Conservation (phyloP, 2,888 invertebrate genomes). For the Boloria euphrosyne region DNA sequence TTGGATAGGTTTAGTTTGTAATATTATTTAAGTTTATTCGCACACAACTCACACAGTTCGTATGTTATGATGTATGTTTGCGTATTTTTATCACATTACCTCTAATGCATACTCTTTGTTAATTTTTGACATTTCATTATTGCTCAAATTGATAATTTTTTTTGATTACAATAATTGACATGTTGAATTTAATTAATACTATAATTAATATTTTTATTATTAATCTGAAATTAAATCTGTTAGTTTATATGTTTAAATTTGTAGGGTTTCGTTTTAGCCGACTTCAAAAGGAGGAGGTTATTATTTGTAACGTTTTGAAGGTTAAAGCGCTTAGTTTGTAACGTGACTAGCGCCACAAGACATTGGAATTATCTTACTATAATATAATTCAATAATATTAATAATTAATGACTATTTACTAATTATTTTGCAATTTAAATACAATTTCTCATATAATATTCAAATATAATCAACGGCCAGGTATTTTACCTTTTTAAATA, state of each 20-base stretch:
- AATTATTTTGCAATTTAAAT: constrained; percentile 7
- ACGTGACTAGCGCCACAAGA: not conserved
- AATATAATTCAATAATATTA: constrained; percentile 13
- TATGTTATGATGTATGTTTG: not conserved
- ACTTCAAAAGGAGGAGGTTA: too few species aligned
- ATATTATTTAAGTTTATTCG: constrained; percentile 10
- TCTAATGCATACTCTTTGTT: not conserved
- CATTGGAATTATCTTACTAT: constrained; percentile 8
- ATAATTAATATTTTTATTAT: too few species aligned
- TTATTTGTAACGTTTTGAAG: too few species aligned
- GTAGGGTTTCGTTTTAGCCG: too few species aligned
- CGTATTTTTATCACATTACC: not conserved
- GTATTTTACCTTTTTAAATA: constrained; percentile 15
- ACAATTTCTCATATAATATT: constrained; percentile 16
- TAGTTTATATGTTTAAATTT: too few species aligned
- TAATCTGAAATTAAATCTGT: too few species aligned
- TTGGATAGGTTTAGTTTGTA: constrained; percentile 57
- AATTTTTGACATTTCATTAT: not conserved
- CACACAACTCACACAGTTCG: not conserved
- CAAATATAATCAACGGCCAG: constrained; percentile 26
- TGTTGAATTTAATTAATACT: too few species aligned
- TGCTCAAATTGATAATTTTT: constrained; percentile 3
- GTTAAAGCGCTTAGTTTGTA: not conserved
- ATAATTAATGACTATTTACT: constrained; percentile 9
- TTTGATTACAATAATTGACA: too few species aligned